Evolutionary conservation across 2,797 vertebrate species (phyloP), one percentile per base, ranked within the genome.

Genomic region (Scolopax bukidnonensis): DNA sequence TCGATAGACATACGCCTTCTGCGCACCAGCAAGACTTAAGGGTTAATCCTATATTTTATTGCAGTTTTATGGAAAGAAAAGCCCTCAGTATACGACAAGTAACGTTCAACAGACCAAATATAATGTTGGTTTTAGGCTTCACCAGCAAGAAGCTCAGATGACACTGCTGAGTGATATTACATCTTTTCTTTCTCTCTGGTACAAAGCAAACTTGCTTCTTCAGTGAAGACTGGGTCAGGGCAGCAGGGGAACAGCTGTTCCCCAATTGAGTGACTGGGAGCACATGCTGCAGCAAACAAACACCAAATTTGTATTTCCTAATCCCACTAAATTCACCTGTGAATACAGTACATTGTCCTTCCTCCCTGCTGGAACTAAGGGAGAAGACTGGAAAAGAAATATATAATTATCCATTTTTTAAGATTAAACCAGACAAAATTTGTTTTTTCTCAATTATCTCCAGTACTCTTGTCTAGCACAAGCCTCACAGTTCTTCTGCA

Each of bases 251-350:
- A 20, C 8, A 68, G 6, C 47, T 76, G 7, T 45, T 57, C 51
- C 45, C 53, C 41, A 74, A 0, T 4, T 28, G 9, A 38, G 23
- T 45, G 68, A 23, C 23, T 27, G 40, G 47, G n/a, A 90, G n/a
- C 33, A 54, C 4, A 10, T 12, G 11, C 23, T 70, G 32, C 1
- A 4, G 38, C 47, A 43, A 6, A 7, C 16, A 18, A 76, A 65
- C 0, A 0, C 25, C 16, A 80, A 61, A 4, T 0, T 1, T 54
- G 2, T 36, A 25, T 48, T 92, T 61, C 61, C 13, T 75, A n/a
- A 65, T 84, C 33, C 28, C 51, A 24, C 18, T 40, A 59, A 74
- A 4, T 67, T 80, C 56, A 77, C 33, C 64, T 36, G 6, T 38
- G 12, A 68, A 48, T 56, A 40, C 17, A 45, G 12, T 28, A 45